Evolutionary conservation across 1,140 invertebrate species (phyloP).

Genomic region (Bombus haemorrhoidalis): DNA sequence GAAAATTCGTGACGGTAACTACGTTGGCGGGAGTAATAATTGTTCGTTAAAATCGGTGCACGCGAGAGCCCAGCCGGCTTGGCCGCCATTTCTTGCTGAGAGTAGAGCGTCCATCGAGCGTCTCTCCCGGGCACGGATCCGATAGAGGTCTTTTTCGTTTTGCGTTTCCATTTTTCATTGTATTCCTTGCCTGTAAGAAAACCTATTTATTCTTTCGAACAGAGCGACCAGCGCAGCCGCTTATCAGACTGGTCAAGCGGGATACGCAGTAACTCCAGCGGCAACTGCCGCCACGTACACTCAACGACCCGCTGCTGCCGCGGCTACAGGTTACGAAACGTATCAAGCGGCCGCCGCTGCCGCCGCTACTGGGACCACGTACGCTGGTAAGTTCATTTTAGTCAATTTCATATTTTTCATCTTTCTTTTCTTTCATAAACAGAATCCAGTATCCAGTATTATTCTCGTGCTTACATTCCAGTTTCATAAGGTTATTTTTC

Average conservation of each 20-base stretch:
- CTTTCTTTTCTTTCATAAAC: not conserved
- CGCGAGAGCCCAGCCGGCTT: constrained; percentile 73
- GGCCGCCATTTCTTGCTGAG: constrained; percentile 76
- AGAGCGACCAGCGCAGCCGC: constrained; percentile 87
- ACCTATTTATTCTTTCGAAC: constrained; percentile 46
- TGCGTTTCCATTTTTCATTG: constrained; percentile 32
- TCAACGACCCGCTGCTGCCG: constrained; percentile 88
- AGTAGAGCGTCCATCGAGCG: constrained; percentile 68
- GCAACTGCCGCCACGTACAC: constrained; percentile 90
- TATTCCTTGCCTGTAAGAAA: constrained; percentile 29
- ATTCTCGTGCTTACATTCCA: not conserved
- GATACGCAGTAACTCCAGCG: constrained; percentile 91
- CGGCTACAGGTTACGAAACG: constrained; percentile 89
- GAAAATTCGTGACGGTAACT: constrained; percentile 44
- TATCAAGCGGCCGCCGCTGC: constrained; percentile 87
- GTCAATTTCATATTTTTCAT: not conserved
- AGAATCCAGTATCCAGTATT: not conserved
- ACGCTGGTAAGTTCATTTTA: constrained; percentile 80
- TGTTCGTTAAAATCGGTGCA: constrained; percentile 60
- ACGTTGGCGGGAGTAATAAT: constrained; percentile 44
- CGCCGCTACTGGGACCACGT: constrained; percentile 86
- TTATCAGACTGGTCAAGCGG: constrained; percentile 90
- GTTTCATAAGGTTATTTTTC: constrained; percentile 23
- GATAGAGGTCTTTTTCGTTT: constrained; percentile 59
- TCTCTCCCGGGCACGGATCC: constrained; percentile 55